Base-by-base conservation (phyloP, 2,888 invertebrate genomes). In the Cryptocephalus primarius region DNA sequence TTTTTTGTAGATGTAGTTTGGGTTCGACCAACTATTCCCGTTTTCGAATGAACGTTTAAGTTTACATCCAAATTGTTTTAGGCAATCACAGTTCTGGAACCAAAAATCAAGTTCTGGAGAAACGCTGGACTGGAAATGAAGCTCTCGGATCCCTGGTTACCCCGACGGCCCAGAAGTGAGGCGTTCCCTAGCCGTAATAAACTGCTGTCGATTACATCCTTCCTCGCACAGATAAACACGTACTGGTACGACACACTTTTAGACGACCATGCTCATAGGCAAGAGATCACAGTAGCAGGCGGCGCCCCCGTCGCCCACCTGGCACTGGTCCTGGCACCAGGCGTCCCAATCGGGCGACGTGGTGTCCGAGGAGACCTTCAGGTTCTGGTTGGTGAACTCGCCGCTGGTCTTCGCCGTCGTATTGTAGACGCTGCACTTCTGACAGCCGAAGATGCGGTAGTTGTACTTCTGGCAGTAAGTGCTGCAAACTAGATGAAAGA, bases 241-340 rank as follows among this genome's bases (percentile, higher is more conserved):
- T n/a, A n/a, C n/a, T n/a, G n/a, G n/a, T n/a, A n/a, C n/a, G 8
- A 31, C 33, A 32, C 33, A 42, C 10, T 31, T 8, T 13, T 42
- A 31, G 32, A 38, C 38, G 39, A 34, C 9, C 10, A 32, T 12
- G 32, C 22, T 52, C 59, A 81, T 77, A 1, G 85, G 84, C 41
- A 79, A 71, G 46, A 82, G 72, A 68, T 85, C 82, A 67, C 85
- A 85, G 68, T 82, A 80, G 72, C 85, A 85, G 51, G 84, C 82
- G 31, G 79, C 78, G n/a, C 85, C 85, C 46, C 85, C 85, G 54
- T 82, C 79, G 1, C 83, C 84, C 59, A 76, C 76, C 34, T 75
- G 69, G 65, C 85, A 85, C 59, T 82, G 77, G 8, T 73, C 65
- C 58, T 74, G 72, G 68, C 85, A 85, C 77, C 83, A 78, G 45